A percentile compares a stretch with the other conserved stretches of the same genome.
Conservation (phyloP, 2,888 invertebrate species). For the Trileptium ribeirensis region DNA sequence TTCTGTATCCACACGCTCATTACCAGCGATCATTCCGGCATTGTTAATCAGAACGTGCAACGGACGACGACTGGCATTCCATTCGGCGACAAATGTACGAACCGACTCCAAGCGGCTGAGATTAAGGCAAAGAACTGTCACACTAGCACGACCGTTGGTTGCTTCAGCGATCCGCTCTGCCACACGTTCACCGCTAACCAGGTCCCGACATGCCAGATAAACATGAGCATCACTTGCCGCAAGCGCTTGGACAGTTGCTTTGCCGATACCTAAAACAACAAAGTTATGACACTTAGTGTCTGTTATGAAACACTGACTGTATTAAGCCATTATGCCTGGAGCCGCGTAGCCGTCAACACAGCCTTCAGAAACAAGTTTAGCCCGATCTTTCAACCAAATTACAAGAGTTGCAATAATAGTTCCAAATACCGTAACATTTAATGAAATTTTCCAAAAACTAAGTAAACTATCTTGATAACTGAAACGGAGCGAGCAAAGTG, state of each 20-base stretch:
- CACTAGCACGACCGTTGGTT: neutral
- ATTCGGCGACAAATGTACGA: neutral
- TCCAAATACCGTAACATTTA: too few relatives aligned
- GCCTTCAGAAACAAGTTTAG: too few relatives aligned
- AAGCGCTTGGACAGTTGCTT: neutral
- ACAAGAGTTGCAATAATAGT: too few relatives aligned
- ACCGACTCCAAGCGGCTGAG: neutral
- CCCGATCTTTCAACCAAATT: too few relatives aligned
- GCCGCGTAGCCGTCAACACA: too few relatives aligned
- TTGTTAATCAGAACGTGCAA: slow-evolving; percentile 15
- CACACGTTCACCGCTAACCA: neutral
- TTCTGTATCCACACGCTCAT: too few relatives aligned
- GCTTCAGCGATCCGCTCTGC: neutral
- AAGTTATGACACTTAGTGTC: too few relatives aligned
- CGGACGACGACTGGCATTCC: neutral
- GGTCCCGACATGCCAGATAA: neutral
- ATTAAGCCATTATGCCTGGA: too few relatives aligned
- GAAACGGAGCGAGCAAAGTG: too few relatives aligned
- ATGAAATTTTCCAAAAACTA: too few relatives aligned
- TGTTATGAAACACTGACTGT: too few relatives aligned
- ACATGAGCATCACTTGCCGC: neutral
- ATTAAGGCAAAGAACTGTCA: neutral
- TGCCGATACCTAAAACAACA: slow-evolving; percentile 15
- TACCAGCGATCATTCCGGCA: slow-evolving; percentile 18
- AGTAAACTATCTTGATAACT: too few relatives aligned